Percentiles rank a stretch among this genome's conserved stretches.
Evolutionary conservation across 2,113 vertebrate species (phyloP).

Genomic region (Chamaetylas fuelleborni): DNA sequence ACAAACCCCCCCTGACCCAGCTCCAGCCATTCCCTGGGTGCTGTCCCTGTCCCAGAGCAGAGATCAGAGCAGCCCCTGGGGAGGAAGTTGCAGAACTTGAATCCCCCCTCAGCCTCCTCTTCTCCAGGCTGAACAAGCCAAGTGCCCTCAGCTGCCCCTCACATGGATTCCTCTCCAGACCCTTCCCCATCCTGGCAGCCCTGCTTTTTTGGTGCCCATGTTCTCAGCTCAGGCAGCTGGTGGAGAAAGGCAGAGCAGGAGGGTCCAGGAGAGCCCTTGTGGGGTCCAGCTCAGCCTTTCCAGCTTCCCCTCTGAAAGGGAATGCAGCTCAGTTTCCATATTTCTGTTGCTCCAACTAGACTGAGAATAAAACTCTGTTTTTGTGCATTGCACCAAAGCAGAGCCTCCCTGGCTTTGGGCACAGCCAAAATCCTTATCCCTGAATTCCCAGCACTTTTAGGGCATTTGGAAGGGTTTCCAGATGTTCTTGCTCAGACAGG

Average conservation of each 20-base stretch:
- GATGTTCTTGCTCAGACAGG: accelerated
- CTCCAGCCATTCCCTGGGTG: not conserved
- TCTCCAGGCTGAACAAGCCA: not conserved
- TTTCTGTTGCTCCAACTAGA: not conserved
- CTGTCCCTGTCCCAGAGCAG: not conserved
- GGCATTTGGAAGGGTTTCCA: not conserved
- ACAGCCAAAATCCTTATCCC: not conserved
- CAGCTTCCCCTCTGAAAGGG: not conserved
- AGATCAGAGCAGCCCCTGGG: not conserved
- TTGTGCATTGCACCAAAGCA: not conserved
- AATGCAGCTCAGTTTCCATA: not conserved
- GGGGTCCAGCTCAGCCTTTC: not conserved
- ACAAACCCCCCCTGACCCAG: accelerated
- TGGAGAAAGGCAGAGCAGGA: not conserved
- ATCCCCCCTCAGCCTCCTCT: not conserved
- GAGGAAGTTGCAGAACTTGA: not conserved
- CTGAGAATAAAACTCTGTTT: not conserved
- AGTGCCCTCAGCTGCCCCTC: not conserved
- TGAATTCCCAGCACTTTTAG: not conserved
- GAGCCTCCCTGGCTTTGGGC: not conserved
- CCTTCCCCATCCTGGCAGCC: not conserved
- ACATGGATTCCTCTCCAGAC: not conserved
- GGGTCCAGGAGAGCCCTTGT: not conserved
- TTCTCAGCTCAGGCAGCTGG: not conserved
- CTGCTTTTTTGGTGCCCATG: not conserved